A percentile compares a stretch with the other conserved stretches of the same genome.
Evolutionary conservation across 1,140 invertebrate genomes (phyloP).

Genomic region (Zophobas atratus): DNA sequence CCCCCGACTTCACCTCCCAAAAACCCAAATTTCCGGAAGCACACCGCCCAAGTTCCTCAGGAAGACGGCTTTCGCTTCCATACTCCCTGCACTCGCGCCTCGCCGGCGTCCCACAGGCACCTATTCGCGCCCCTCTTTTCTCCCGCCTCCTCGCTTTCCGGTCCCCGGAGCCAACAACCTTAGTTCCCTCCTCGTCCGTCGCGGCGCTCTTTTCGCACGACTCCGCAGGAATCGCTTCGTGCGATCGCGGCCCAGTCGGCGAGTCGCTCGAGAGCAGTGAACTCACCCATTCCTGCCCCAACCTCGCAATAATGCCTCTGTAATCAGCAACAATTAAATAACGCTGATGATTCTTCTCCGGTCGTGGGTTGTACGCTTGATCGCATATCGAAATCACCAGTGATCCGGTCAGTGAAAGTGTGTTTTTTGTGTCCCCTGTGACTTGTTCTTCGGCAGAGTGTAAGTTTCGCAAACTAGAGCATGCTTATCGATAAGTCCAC

Average conservation of each 20-base stretch:
- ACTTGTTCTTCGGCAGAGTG: not conserved
- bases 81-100: no score
- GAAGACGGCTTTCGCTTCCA: no score
- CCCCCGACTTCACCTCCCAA: no score
- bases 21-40: no score
- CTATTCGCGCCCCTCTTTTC: no score
- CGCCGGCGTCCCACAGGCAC: no score
- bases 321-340: conserved; percentile 15
- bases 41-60: no score
- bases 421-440: conserved; percentile 22
- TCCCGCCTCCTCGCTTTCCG: not conserved
- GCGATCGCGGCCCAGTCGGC: conserved; percentile 3
- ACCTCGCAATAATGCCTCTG: conserved; percentile 19
- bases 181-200: not conserved
- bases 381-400: conserved; percentile 17
- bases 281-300: not conserved
- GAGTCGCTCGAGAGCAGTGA: conserved; percentile 31
- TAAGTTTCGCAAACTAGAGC: conserved; percentile 12
- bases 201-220: conserved; percentile 23
- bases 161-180: conserved; percentile 20
- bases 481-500: not conserved
- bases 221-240: not conserved
- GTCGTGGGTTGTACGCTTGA: conserved; percentile 24
- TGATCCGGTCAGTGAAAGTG: conserved; percentile 33
- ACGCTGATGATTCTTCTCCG: conserved; percentile 25